phyloP scores from a whole-genome alignment of 2,113 vertebrate species.

The Globicephala melas region DNA sequence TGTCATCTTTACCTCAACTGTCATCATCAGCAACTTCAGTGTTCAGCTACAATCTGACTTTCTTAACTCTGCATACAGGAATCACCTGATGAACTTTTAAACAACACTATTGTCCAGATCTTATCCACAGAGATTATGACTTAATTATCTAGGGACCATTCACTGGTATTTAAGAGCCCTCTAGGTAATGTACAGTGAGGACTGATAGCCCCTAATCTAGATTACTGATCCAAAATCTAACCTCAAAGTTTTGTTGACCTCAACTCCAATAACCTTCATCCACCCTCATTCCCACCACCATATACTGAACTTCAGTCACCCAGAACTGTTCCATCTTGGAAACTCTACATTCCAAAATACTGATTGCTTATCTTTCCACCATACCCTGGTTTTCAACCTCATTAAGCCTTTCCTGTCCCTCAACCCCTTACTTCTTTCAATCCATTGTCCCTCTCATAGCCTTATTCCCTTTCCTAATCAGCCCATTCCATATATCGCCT shows the following conservation, averaged over 20 bases:
- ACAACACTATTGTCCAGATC: neutral
- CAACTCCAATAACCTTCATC: neutral
- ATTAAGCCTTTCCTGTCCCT: neutral
- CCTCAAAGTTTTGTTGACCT: neutral
- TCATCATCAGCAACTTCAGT: neutral
- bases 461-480: neutral
- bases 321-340: neutral
- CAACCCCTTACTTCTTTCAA: neutral
- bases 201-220: neutral
- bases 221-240: neutral
- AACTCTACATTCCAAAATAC: neutral
- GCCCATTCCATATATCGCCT: neutral
- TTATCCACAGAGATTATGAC: neutral
- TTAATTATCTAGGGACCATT: neutral
- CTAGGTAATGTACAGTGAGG: neutral
- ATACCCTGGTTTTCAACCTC: neutral
- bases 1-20: neutral
- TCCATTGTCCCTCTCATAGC: neutral
- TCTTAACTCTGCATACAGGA: neutral
- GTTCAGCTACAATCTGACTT: neutral
- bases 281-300: neutral
- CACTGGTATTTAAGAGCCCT: neutral
- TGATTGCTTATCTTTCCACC: neutral
- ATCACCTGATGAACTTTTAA: neutral
- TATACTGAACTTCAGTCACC: neutral